phyloP scores from a whole-genome alignment of 92 coral and sea anemone genomes.

The Phymanthus crucifer region DNA sequence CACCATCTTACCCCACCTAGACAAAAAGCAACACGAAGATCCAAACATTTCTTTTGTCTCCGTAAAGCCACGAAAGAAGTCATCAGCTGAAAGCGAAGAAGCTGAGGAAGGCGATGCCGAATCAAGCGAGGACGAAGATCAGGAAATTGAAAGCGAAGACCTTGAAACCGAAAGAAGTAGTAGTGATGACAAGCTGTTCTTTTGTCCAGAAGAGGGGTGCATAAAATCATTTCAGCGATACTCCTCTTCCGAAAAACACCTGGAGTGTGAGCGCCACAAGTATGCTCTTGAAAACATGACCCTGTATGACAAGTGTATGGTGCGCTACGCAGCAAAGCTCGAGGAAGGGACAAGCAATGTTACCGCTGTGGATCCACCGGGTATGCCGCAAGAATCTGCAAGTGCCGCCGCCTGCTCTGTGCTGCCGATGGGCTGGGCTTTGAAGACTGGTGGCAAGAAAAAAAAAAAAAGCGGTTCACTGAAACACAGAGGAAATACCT shows the following conservation, averaged over 20 bases:
- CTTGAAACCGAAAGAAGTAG: background rate
- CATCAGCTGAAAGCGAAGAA: background rate
- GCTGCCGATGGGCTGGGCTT: conserved; percentile 12
- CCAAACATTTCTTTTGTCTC: no score
- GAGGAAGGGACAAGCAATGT: conserved; percentile 4
- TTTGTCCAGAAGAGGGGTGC: background rate
- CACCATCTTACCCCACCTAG: no score
- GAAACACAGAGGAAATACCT: conserved; percentile 8
- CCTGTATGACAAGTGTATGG: background rate
- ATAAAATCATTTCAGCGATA: conserved; percentile 5
- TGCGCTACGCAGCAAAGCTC: background rate
- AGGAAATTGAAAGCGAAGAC: background rate
- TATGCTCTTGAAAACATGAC: background rate
- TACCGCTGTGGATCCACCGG: background rate
- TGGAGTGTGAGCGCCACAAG: background rate
- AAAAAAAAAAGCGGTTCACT: background rate
- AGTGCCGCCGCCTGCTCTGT: background rate
- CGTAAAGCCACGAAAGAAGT: background rate
- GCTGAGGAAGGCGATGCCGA: background rate
- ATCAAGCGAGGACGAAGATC: conserved; percentile 1
- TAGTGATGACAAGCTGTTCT: background rate
- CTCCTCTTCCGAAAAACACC: background rate
- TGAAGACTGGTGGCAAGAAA: background rate
- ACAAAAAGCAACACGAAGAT: no score
- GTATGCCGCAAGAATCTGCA: background rate